Conservation (phyloP, 2,113 vertebrate genomes). For the Pipra filicauda region DNA sequence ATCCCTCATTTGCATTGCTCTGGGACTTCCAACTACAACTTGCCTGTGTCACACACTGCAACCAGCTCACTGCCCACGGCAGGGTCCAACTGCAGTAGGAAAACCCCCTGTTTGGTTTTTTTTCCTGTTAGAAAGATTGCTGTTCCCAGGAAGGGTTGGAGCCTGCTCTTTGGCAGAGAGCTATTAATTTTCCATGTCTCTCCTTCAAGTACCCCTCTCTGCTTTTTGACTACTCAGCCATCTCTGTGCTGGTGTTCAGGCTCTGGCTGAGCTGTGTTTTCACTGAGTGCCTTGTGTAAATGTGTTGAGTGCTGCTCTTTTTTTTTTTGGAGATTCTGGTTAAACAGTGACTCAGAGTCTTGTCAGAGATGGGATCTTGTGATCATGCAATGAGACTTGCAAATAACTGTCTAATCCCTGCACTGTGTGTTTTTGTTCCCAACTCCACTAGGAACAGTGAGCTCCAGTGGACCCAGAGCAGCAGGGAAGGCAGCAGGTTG, state of each 20-base stretch:
- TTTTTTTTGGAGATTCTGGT: neutral
- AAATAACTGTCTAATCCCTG: neutral
- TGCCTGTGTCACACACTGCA: neutral
- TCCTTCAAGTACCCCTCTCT: neutral
- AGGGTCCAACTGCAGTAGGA: neutral
- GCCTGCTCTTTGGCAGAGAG: neutral
- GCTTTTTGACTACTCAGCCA: slow-evolving; percentile 1
- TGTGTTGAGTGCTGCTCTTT: neutral
- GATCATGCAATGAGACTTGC: neutral
- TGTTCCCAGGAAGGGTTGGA: neutral
- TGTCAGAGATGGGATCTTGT: neutral
- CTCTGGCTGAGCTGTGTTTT: slow-evolving; percentile 1
- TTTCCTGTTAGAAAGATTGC: neutral
- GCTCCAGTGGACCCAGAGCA: neutral
- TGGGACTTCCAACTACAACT: neutral
- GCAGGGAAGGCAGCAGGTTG: neutral
- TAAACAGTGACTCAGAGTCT: neutral
- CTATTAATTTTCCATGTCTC: neutral
- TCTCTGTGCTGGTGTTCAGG: neutral
- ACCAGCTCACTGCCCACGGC: neutral
- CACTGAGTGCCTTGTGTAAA: neutral
- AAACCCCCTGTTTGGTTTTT: neutral
- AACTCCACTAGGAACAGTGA: neutral
- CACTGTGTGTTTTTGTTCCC: neutral
- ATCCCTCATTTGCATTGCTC: neutral